Conservation (phyloP, 2,113 vertebrate species). For the Halcyon malimbica region DNA sequence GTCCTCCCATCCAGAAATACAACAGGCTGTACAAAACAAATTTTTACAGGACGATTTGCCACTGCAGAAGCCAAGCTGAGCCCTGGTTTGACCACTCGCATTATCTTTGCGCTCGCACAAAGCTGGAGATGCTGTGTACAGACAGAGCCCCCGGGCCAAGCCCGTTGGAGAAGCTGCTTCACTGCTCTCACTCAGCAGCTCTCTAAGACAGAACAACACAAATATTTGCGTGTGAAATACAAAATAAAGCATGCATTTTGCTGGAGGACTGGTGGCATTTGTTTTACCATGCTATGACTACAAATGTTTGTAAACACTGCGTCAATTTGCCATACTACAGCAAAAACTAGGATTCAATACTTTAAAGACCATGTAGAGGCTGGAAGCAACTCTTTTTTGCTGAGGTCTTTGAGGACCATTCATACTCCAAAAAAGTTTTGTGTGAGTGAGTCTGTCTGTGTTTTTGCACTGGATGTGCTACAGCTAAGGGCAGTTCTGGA, state of each 20-base stretch:
- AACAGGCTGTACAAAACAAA: neutral
- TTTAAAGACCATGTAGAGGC: neutral
- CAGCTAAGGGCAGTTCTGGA: neutral
- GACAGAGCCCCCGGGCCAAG: neutral
- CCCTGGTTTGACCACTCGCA: neutral
- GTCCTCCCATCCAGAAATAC: neutral
- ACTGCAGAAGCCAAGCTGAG: neutral
- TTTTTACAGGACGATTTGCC: neutral
- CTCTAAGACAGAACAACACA: neutral
- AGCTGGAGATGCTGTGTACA: fast-evolving
- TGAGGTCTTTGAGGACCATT: neutral
- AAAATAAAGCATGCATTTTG: slow-evolving; percentile 7
- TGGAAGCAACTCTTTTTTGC: neutral
- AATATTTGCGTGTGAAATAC: neutral
- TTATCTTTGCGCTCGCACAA: neutral
- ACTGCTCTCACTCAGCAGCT: neutral
- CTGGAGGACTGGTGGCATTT: slow-evolving; percentile 17
- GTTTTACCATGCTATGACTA: slow-evolving; percentile 12
- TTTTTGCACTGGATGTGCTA: fast-evolving
- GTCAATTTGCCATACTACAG: neutral
- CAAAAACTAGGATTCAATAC: neutral
- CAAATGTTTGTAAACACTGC: slow-evolving; percentile 32
- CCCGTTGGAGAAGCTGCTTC: neutral
- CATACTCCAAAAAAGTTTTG: neutral
- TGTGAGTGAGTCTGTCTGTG: neutral